Evolutionary conservation across 2,113 vertebrate species (phyloP), one percentile per base, ranked within the genome.

Genomic region (Brachionichthys hirsutus): DNA sequence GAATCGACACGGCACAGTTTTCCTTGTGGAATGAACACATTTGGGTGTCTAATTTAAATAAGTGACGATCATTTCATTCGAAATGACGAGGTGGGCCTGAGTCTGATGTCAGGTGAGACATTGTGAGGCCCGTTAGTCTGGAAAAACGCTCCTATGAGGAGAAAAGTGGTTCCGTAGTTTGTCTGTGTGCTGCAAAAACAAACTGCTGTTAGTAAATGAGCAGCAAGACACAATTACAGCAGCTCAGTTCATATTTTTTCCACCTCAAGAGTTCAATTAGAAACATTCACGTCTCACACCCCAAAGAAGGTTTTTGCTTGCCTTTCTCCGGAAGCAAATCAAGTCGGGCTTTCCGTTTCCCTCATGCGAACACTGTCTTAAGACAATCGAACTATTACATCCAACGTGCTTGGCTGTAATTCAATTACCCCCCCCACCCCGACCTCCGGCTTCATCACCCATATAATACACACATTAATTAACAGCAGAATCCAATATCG

Each of bases 401-500:
- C 77, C 70, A 86, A 82, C 79, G 86, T 73, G 63, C 85, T n/a
- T 81, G 81, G 75, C 87, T 86, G 75, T 90, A 88, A 91, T 90
- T 90, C 83, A 90, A 89, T 91, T 90, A 90, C 71, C 84, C 82
- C 55, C 68, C 79, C 73, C 82, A 85, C 85, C 75, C 73, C 7
- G 86, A 87, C 82, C 80, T 79, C 73, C 7, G 86, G 88, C 82
- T 81, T 79, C 81, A 85, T 84, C 80, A 76, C 69, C 68, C 84
- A 74, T 81, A 89, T 89, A 85, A 88, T 86, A 85, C 82, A 80
- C 80, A 88, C 78, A 87, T 89, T 90, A 88, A 91, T 90, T 91
- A 89, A 85, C 82, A 85, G 71, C 82, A 70, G 83, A 87, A 88
- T 90, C 88, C 87, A 90, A 89, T 88, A 90, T 90, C 58, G 71